Base-by-base conservation (phyloP, 1,140 invertebrate genomes). In the Ceratina calcarata region DNA sequence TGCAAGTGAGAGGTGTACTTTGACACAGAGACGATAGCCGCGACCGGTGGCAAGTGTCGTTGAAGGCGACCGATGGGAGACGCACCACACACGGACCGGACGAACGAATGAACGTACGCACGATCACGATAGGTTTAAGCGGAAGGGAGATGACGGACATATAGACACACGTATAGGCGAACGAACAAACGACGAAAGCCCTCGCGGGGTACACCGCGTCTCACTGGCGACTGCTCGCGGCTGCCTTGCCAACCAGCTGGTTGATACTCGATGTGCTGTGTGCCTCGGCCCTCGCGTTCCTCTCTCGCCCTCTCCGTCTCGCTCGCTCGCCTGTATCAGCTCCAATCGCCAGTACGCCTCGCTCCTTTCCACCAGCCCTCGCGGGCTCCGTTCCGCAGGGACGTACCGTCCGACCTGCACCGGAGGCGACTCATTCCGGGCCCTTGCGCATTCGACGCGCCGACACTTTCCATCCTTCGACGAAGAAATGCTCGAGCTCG, bases 161-260 rank as follows among this genome's bases (percentile, higher is more conserved):
- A 81, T 73, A 83, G 67, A 61, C 75, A 77, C 62, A 75, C 78
- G 81, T 66, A 80, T 76, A 80, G 61, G 79, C 84, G 75, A 73
- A 77, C 78, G 77, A 80, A 81, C 78, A 82, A 84, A 71, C 83
- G 85, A 89, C 86, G 90, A 85, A 85, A 83, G 83, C 83, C 81
- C 86, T 88, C 89, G 87, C 90, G 88, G 87, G 85, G 82, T 91
- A 88, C 37, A 45, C 87, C 91, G 90, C 90, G 91, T 92, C 91
- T 91, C 90, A 92, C 91, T 92, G 89, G 82, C 89, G 88, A 91
- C 90, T 91, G 89, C 86, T 87, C 84, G 84, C 82, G 77, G 82
- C 88, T 90, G 82, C 87, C 89, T 90, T 87, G 89, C 88, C 89
- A 91, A 91, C 89, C 90, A 91, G 89, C 89, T 90, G 89, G 89